These are phyloP conservation scores for Chrysolina haemoptera DNA, from an alignment of 2,888 invertebrate species.

Conservation along the genomic window DNA sequence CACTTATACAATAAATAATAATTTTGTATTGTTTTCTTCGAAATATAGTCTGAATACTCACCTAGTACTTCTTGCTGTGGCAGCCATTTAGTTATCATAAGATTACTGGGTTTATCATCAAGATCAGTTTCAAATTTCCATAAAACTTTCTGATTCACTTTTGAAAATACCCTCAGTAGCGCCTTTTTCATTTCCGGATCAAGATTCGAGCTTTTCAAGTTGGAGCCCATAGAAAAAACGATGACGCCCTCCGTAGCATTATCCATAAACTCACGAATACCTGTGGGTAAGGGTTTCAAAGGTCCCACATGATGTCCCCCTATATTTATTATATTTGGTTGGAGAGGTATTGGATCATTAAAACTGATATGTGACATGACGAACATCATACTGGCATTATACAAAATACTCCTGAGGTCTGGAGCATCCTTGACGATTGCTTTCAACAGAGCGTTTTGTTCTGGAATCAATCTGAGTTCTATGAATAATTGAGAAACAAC, in stretches of 20 bases:
- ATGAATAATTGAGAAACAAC: constrained; percentile 30
- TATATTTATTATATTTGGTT: constrained; percentile 74
- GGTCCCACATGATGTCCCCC: constrained; percentile 72
- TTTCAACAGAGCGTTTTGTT: constrained; percentile 53
- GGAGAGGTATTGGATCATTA: constrained; percentile 70
- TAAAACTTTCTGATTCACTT: constrained; percentile 76
- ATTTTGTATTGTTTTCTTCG: too few species aligned
- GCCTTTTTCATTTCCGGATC: constrained; percentile 71
- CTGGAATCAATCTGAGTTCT: constrained; percentile 32
- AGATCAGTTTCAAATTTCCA: constrained; percentile 77
- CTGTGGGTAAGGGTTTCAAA: constrained; percentile 60
- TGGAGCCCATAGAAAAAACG: constrained; percentile 76
- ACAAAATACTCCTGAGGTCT: constrained; percentile 52
- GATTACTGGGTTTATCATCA: constrained; percentile 64
- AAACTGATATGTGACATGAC: constrained; percentile 71
- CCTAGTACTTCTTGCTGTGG: constrained; percentile 62
- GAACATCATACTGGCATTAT: constrained; percentile 60
- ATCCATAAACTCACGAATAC: constrained; percentile 72
- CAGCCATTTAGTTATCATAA: constrained; percentile 64
- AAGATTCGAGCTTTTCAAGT: constrained; percentile 73
- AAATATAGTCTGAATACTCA: too few species aligned
- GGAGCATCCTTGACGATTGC: constrained; percentile 56
- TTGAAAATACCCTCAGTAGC: constrained; percentile 74
- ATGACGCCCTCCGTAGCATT: constrained; percentile 72
- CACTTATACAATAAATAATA: too few species aligned